Evolutionary conservation across 2,888 invertebrate genomes (phyloP), one percentile per base, ranked within the genome.

Genomic region (Brachypalpus laphriformis): DNA sequence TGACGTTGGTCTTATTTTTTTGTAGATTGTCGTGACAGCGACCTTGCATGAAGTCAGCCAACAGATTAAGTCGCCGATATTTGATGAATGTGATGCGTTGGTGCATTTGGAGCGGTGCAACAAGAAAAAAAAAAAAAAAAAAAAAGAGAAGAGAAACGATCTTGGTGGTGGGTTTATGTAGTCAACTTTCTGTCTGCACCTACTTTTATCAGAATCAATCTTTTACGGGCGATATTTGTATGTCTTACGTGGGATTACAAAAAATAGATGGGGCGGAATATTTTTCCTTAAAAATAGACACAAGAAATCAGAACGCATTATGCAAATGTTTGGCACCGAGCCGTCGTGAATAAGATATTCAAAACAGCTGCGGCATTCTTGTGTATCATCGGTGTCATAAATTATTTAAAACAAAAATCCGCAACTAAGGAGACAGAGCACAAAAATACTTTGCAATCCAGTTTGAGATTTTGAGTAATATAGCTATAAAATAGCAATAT

Each of bases 21-120:
- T 54, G 63, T 54, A 16, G 40, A 25, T 6, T 59, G 45, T 72
- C 54, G 31, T 59, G 66, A 66, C 47, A 40, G 72, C 83, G 72
- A 61, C 83, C 83, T 83, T 83, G 80, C 74, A 74, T 74, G 80
- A 83, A 74, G 68, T 68, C 80, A 83, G 56, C 61, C 56, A 68
- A 74, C 68, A 54, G 78, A 80, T 68, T 74, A 54, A 72, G 37
- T 37, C 25, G 47, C 31, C 66, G 40, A 78, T 78, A 31, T 37
- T 78, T 72, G 82, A 82, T 68, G 72, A 71, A 66, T n/a, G 65
- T 51, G 47, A 57, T 74, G 78, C 71, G 66, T 71, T 77, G 77
- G 71, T 82, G 65, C 68, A 42, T 51, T 51, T 59, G 56, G 4
- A 14, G 42, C 20, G 37, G 9, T 34, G 25, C 54, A 45, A 1